These are phyloP conservation scores for Anguilla japonica DNA, from an alignment of 2,113 vertebrate species.

Conservation along the genomic window DNA sequence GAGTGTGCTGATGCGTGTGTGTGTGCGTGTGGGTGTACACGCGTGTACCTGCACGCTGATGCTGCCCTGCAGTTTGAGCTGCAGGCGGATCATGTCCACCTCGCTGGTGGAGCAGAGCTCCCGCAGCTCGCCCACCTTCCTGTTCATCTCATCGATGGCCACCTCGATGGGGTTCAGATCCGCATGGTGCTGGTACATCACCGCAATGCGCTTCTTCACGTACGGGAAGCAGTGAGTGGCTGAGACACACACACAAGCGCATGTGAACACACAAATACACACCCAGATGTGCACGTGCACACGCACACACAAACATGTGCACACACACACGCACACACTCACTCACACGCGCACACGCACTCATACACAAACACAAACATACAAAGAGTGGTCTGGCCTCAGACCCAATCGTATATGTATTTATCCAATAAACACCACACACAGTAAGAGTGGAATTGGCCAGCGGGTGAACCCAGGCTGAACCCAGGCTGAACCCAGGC, in stretches of 20 bases:
- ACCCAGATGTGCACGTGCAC: no score
- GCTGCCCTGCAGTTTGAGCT: conserved; percentile 95
- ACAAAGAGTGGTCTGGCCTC: no score
- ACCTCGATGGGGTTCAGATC: conserved; percentile 97
- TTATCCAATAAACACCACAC: no score
- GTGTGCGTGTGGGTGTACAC: neutral
- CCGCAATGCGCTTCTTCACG: conserved; percentile 92
- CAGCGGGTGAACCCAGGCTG: neutral
- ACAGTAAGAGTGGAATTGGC: no score
- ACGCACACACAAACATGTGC: neutral
- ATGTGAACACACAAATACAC: neutral
- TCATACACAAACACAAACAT: no score
- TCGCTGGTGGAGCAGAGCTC: conserved; percentile 84
- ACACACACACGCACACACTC: no score
- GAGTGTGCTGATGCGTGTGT: neutral
- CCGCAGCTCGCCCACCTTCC: conserved; percentile 86
- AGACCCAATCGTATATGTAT: no score
- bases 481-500: neutral
- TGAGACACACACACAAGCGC: conserved; percentile 44
- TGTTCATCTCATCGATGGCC: conserved; percentile 96
- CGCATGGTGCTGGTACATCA: conserved; percentile 97
- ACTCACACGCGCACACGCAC: no score
- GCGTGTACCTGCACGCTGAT: conserved; percentile 80
- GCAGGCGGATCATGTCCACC: conserved; percentile 98
- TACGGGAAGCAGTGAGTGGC: conserved; percentile 97